These are phyloP conservation scores for Ricordea florida DNA, from an alignment of 92 coral and sea anemone genomes.

Conservation along the genomic window DNA sequence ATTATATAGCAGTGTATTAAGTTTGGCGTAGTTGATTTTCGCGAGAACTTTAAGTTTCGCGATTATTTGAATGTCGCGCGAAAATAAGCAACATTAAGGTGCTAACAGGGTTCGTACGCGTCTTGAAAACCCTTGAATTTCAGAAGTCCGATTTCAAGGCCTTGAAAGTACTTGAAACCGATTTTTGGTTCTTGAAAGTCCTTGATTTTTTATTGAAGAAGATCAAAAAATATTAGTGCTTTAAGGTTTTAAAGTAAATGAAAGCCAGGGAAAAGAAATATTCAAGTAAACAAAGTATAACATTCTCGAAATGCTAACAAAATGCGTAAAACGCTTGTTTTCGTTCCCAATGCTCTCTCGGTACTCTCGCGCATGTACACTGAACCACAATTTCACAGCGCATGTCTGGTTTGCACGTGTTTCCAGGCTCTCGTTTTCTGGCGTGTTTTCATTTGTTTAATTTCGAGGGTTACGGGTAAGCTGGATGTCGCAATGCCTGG, in stretches of 20 bases:
- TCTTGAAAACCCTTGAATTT: slow-evolving; percentile 2
- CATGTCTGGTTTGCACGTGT: slow-evolving; percentile 6
- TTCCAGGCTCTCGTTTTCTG: slow-evolving; percentile 1
- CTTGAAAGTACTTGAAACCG: background rate
- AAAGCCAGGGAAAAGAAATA: background rate
- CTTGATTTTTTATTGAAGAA: background rate
- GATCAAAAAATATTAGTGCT: background rate
- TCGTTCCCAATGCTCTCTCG: slow-evolving; percentile 5
- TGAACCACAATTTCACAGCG: background rate
- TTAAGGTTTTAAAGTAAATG: background rate
- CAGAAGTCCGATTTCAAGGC: slow-evolving; percentile 8
- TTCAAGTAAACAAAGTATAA: too few relatives aligned
- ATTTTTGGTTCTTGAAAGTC: background rate
- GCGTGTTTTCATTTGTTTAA: background rate
- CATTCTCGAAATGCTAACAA: background rate
- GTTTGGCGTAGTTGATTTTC: too few relatives aligned
- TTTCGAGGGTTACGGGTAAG: too few relatives aligned
- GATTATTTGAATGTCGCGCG: too few relatives aligned
- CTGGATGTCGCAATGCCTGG: slow-evolving; percentile 13
- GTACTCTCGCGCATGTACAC: background rate
- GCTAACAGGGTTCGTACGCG: slow-evolving; percentile 5
- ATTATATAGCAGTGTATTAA: too few relatives aligned
- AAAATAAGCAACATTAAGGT: too few relatives aligned
- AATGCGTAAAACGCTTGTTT: background rate
- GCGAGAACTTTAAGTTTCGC: too few relatives aligned